Base-by-base conservation (phyloP, 2,888 invertebrate genomes). In the Polydesmus complanatus region DNA sequence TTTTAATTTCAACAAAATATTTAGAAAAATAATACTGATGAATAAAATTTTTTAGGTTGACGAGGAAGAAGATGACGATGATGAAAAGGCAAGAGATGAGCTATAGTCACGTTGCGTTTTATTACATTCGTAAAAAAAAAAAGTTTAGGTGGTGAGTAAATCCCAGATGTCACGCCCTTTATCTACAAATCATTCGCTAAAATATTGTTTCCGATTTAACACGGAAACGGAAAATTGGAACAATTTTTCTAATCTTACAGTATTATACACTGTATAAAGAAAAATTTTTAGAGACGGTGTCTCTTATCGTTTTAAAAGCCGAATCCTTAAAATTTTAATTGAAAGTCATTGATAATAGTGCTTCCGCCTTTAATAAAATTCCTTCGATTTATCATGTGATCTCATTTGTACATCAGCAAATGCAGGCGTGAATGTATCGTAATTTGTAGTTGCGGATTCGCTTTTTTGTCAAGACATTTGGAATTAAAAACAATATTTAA, bases 21-120 rank as follows among this genome's bases (percentile, higher is more conserved):
- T 60, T 27, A 18, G 48, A 53, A 11, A 18, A 52, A 14, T 11
- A 19, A 19, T 52, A 11, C 11, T 11, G 8, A 19, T 52, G 21
- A 11, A 19, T 52, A 19, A 11, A 11, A 5, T 54, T 50, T 37
- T 37, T 14, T 37, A 37, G 37, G 14, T 14, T 37, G 78, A 77
- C 64, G 80, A 80, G 64, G 82, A 83, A 68, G 82, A 81, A 66
- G 83, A 83, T 52, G 85, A 86, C 68, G 86, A 86, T 64, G 85
- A 86, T 56, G 85, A 84, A 68, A 75, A 79, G 68, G 83, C 83
- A 68, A 78, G 81, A 72, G 88, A 88, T 73, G 88, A 88, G 77
- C 80, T 88, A 79, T 88, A 87, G 84, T 37, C 5, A 37, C 14
- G 37, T 37, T 37, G 5, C 37, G 14, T 37, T 8, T 37, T 37